Base-by-base conservation (phyloP, 2,113 vertebrate genomes). In the Ginglymostoma cirratum region DNA sequence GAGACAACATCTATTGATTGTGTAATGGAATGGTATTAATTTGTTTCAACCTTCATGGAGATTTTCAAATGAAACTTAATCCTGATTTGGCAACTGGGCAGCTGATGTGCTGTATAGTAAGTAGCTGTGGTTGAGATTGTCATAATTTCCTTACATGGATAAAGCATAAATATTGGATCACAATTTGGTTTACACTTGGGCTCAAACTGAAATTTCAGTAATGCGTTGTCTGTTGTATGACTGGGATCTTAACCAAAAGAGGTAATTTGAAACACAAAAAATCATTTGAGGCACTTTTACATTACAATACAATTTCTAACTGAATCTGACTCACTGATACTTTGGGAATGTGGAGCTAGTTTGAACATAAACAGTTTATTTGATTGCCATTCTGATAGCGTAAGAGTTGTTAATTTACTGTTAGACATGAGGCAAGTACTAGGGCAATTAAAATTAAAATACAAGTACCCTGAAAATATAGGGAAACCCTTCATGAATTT, bases 191-290 rank as follows among this genome's bases (percentile, higher is more conserved):
- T 52, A 48, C 48, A 55, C 48, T 72, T 72, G 21, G 42, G 38
- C 1, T 72, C 67, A 95, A 95, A 70, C 67, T 45, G 93, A 93
- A 72, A 95, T 72, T 95, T 95, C 42, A 48, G 66, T 72, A 48
- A 48, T 66, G 34, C 38, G 2, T 70, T 42, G 21, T 70, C 65
- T 94, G n/a, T 34, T 66, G 30, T 42, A 94, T 42, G 14, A 94
- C n/a, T 95, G 38, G 93, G 86, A 89, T 55, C 52, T 48, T 89
- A 24, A 72, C 42, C 93, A 70, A 45, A 94, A 93, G 38, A 38
- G 69, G 66, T 67, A 67, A n/a, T 21, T n/a, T 34, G 24, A 30
- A 61, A 61, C 55, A 61, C 34, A 90, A 90, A 38, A 17, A 2
- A 21, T 8, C 30, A 15, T 27, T 48, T 42, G 30, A 19, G 55